Evolutionary conservation across 1,140 invertebrate genomes (phyloP).

Genomic region (Zaprionus taronus): DNA sequence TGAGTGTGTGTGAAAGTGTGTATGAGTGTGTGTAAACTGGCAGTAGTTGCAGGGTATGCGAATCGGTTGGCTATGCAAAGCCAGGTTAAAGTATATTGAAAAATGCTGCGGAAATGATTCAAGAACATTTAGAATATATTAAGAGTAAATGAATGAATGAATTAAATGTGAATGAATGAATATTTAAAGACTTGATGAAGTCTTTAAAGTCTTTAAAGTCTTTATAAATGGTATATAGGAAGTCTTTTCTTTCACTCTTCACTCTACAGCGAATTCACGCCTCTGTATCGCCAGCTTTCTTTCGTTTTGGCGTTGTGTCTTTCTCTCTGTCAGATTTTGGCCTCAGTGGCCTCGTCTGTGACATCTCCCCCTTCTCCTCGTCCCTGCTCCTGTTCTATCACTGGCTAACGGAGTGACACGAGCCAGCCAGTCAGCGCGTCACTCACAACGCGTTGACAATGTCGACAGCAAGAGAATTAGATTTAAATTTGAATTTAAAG

Average conservation of each 20-base stretch:
- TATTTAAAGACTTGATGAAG: not conserved
- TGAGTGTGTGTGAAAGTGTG: conserved; percentile 17
- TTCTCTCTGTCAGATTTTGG: conserved; percentile 29
- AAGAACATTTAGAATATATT: not conserved
- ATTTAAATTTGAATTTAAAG: conserved; percentile 76
- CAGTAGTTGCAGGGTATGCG: conserved; percentile 43
- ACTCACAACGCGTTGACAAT: conserved; percentile 67
- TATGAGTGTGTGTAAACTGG: conserved; percentile 25
- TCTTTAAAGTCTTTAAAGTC: not conserved
- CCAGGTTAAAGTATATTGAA: not conserved
- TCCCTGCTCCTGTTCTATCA: not conserved
- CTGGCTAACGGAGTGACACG: conserved; percentile 38
- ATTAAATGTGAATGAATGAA: too few relatives aligned
- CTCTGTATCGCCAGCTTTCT: not conserved
- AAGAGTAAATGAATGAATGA: too few relatives aligned
- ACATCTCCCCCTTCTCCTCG: conserved; percentile 56
- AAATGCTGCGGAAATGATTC: too few relatives aligned
- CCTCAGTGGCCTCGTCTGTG: conserved; percentile 45
- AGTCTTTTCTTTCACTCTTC: not conserved
- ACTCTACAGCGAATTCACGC: conserved; percentile 2
- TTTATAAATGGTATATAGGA: not conserved
- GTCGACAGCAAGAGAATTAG: conserved; percentile 74
- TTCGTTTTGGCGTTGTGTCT: not conserved
- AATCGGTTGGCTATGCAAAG: not conserved
- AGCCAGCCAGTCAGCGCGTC: conserved; percentile 72